These are phyloP conservation scores for Rhagium mordax DNA, from an alignment of 2,888 invertebrate genomes.

Conservation along the genomic window DNA sequence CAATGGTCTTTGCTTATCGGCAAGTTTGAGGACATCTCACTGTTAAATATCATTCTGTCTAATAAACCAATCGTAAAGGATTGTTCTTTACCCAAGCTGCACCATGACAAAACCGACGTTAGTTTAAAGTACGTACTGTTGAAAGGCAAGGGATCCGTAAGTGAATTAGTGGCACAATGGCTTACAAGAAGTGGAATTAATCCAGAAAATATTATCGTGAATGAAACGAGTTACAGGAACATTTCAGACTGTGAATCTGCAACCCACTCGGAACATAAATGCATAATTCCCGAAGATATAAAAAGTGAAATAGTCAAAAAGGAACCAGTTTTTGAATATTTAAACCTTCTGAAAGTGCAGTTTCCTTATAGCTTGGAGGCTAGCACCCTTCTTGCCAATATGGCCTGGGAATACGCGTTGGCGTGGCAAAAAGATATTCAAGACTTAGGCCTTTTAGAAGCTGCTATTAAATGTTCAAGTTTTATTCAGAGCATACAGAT, in stretches of 20 bases:
- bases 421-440: slow-evolving; percentile 88
- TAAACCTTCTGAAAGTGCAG: slow-evolving; percentile 79
- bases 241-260: slow-evolving; percentile 48
- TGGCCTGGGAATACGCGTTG: slow-evolving; percentile 93
- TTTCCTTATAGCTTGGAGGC: slow-evolving; percentile 91
- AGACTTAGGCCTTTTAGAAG: slow-evolving; percentile 77
- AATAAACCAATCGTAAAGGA: slow-evolving; percentile 68
- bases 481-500: slow-evolving; percentile 78
- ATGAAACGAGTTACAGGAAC: slow-evolving; percentile 67
- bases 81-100: slow-evolving; percentile 72
- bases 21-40: slow-evolving; percentile 90
- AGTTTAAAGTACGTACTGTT: slow-evolving; percentile 79
- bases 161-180: slow-evolving; percentile 92
- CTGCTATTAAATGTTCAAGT: slow-evolving; percentile 80
- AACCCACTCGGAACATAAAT: slow-evolving; percentile 31
- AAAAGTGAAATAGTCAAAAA: slow-evolving; percentile 17
- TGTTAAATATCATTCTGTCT: slow-evolving; percentile 81
- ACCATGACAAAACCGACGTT: slow-evolving; percentile 74
- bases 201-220: slow-evolving; percentile 76
- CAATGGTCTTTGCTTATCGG: slow-evolving; percentile 90
- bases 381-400: slow-evolving; percentile 85
- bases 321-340: slow-evolving; percentile 74
- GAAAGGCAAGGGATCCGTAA: slow-evolving; percentile 85
- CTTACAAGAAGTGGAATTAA: slow-evolving; percentile 81
- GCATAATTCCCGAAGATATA: slow-evolving; percentile 6